A percentile compares a stretch with the other conserved stretches of the same genome.
phyloP scores from a whole-genome alignment of 2,888 invertebrate species.

The Lysandra coridon region DNA sequence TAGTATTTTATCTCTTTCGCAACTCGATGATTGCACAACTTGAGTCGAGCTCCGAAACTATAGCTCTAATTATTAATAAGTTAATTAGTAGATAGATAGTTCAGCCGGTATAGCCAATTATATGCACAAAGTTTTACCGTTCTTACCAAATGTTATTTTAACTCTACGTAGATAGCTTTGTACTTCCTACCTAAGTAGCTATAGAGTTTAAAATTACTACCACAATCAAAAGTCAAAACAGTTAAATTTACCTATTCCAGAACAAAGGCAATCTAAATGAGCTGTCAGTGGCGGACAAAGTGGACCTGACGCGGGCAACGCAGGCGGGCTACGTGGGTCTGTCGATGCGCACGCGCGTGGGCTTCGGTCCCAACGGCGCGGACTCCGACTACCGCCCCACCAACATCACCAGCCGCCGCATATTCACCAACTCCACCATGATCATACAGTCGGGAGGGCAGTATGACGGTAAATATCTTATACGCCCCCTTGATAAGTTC shows the following conservation, averaged over 20 bases:
- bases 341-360: conserved; percentile 93
- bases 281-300: conserved; percentile 84
- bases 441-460: conserved; percentile 98
- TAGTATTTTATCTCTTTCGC: not conserved
- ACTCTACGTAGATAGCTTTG: too few relatives aligned
- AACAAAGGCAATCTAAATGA: conserved; percentile 83
- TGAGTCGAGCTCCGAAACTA: too few relatives aligned
- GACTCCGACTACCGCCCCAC: conserved; percentile 91
- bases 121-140: too few relatives aligned
- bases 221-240: not conserved
- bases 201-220: not conserved
- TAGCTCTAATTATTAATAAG: not conserved
- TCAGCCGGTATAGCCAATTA: too few relatives aligned
- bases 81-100: not conserved
- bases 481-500: too few relatives aligned
- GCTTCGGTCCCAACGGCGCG: conserved; percentile 92
- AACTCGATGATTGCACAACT: not conserved
- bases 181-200: not conserved
- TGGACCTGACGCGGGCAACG: conserved; percentile 86
- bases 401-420: conserved; percentile 82
- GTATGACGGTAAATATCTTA: conserved; percentile 83
- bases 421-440: conserved; percentile 89
- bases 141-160: too few relatives aligned
- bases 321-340: conserved; percentile 87
- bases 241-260: conserved; percentile 45